Percentiles rank a stretch among this genome's conserved stretches.
phyloP scores from a whole-genome alignment of 2,888 invertebrate genomes.

The Drosophila mimica region DNA sequence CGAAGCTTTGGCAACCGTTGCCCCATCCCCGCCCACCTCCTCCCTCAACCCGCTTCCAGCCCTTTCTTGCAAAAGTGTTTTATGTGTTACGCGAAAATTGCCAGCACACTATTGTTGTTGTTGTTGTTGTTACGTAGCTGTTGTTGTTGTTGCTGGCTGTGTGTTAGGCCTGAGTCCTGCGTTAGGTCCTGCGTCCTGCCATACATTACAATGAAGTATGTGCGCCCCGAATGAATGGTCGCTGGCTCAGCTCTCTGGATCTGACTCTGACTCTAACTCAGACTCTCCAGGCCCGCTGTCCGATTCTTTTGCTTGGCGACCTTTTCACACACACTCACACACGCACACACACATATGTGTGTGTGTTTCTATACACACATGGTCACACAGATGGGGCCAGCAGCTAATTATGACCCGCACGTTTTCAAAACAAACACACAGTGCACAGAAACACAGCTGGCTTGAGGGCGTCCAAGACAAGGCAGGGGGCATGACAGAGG shows the following conservation, averaged over 20 bases:
- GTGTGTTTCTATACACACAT: constrained; percentile 38
- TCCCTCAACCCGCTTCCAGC: not conserved
- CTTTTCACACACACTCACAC: constrained; percentile 57
- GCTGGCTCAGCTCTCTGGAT: constrained; percentile 30
- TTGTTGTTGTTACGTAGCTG: constrained; percentile 29
- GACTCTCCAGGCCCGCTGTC: constrained; percentile 30
- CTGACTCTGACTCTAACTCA: constrained; percentile 15
- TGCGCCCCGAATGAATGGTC: constrained; percentile 68
- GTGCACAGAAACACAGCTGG: constrained; percentile 24
- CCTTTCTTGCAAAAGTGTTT: constrained; percentile 56
- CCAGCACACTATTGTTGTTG: constrained; percentile 21
- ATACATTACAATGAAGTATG: constrained; percentile 81
- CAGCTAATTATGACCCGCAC: constrained; percentile 85
- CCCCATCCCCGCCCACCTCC: not conserved
- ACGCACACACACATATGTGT: constrained; percentile 13
- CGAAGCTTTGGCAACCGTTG: constrained; percentile 64
- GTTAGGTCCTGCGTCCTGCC: constrained; percentile 52
- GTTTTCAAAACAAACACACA: constrained; percentile 78
- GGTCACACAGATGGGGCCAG: constrained; percentile 65
- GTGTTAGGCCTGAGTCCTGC: constrained; percentile 51
- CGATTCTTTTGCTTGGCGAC: constrained; percentile 73
- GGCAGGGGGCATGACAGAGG: not conserved
- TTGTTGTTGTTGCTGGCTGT: constrained; percentile 20
- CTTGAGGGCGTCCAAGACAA: constrained; percentile 11
- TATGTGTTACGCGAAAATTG: constrained; percentile 73